Base-by-base conservation (phyloP, 2,888 invertebrate species). In the Lypha dubia region DNA sequence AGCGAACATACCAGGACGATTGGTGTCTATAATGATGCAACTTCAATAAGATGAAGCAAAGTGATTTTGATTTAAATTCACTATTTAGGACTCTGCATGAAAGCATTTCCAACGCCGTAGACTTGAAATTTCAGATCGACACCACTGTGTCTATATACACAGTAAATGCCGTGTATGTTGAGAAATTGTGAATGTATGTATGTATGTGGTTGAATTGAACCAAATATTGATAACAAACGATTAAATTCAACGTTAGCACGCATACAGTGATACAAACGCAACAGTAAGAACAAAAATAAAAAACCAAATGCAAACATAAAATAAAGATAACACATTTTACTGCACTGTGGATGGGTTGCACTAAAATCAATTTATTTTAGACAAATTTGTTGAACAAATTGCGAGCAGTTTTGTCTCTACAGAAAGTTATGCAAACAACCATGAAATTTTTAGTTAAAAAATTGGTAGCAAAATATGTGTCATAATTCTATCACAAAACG, bases 231-330 rank as follows among this genome's bases (percentile, higher is more conserved):
- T 71, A 76, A 76, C 76, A 76, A 76, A 65, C 75, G 70, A 76
- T 82, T 82, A 82, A 76, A 65, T 82, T 76, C 65, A 82, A 76
- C 70, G 63, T 62, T 65, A 65, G 71, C 46, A 71, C 70, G 68
- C 67, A 46, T 24, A 70, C 77, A 79, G 8, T 20, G 20, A 7
- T 60, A 35, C 24, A 2, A 51, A 53, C 8, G 13, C 35, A 22
- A 51, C 22, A 51, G 46, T 7, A 32, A 24, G 65, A 35, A 35
- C 58, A 32, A 13, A 58, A 28, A 17, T 32, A 17, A 17, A 58
- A 35, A 7, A 1, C 17, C 8, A 38, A 62, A 49, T 28, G 17
- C 44, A 68, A 73, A 51, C 38, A 74, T 46, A n/a, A 51, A 38
- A 24, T 7, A 35, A n/a, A 28, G 20, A 11, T 17, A n/a, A 1